phyloP scores from a whole-genome alignment of 1,140 invertebrate genomes.

The Acyrthosiphon pisum region DNA sequence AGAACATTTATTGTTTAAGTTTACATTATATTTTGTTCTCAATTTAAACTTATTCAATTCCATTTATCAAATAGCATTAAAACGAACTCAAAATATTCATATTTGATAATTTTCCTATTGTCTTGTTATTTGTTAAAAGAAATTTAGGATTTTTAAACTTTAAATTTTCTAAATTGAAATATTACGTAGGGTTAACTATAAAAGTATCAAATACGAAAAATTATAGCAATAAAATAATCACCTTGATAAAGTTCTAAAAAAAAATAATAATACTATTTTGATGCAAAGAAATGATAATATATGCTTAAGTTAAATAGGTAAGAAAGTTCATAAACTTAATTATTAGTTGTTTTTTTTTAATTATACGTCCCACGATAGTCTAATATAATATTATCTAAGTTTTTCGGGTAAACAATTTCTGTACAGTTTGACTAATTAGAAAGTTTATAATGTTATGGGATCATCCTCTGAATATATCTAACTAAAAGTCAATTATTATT shows the following conservation, averaged over 20 bases:
- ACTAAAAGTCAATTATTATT: not conserved
- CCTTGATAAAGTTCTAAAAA: not conserved
- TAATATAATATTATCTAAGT: not conserved
- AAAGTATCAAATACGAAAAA: not conserved
- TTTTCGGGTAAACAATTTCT: not conserved
- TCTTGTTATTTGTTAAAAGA: not conserved
- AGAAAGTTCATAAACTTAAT: not conserved
- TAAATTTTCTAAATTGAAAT: not conserved
- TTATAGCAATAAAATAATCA: not conserved
- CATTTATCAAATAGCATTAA: not conserved
- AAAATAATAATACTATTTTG: not conserved
- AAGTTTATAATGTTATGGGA: not conserved
- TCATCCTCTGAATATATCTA: not conserved
- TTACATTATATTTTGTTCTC: not conserved
- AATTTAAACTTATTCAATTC: conserved; percentile 12
- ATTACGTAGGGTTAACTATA: not conserved
- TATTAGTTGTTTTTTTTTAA: not conserved
- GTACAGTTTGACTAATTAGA: not conserved
- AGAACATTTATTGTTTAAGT: not conserved
- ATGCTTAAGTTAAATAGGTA: not conserved
- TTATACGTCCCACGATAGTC: not conserved
- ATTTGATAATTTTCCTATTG: not conserved
- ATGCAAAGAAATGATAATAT: not conserved
- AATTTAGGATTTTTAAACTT: not conserved
- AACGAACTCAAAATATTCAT: not conserved